A percentile compares a stretch with the other conserved stretches of the same genome.
Conservation (phyloP, 2,888 invertebrate species). For the Dinocampus coccinellae region DNA sequence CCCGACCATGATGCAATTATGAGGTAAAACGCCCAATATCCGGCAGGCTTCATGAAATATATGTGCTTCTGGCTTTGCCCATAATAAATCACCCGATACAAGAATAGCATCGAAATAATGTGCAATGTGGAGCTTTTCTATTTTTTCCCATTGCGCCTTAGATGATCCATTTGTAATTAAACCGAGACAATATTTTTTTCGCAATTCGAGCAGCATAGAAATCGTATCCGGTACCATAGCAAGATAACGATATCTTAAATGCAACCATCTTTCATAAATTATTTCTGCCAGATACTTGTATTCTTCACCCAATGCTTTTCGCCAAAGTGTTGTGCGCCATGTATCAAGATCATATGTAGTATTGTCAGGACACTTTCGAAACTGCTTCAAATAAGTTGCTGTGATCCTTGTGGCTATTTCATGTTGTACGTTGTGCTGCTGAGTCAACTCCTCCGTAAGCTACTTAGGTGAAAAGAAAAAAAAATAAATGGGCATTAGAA, state of each 20-base stretch:
- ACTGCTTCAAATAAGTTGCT: slow-evolving; percentile 79
- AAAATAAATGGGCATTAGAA: slow-evolving; percentile 44
- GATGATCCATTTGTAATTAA: slow-evolving; percentile 91
- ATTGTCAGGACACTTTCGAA: slow-evolving; percentile 87
- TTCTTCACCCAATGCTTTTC: slow-evolving; percentile 80
- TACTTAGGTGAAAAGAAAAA: slow-evolving; percentile 53
- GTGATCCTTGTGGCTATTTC: slow-evolving; percentile 78
- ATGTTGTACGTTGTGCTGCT: slow-evolving; percentile 77
- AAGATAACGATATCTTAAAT: slow-evolving; percentile 83
- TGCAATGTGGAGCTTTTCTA: slow-evolving; percentile 78
- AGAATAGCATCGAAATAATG: slow-evolving; percentile 84
- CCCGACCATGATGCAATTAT: slow-evolving; percentile 87
- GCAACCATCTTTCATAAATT: slow-evolving; percentile 84
- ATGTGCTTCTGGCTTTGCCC: slow-evolving; percentile 87
- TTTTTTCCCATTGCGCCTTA: slow-evolving; percentile 90
- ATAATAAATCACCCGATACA: slow-evolving; percentile 86
- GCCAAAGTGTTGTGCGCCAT: slow-evolving; percentile 86
- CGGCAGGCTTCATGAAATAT: slow-evolving; percentile 88
- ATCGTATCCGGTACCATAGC: slow-evolving; percentile 78
- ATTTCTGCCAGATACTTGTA: slow-evolving; percentile 80
- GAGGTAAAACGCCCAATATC: slow-evolving; percentile 80
- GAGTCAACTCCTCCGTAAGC: slow-evolving; percentile 73
- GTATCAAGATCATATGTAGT: slow-evolving; percentile 78
- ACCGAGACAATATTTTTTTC: slow-evolving; percentile 81
- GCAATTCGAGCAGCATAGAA: slow-evolving; percentile 78